Conservation (phyloP, 2,888 invertebrate species). For the Dione juno region DNA sequence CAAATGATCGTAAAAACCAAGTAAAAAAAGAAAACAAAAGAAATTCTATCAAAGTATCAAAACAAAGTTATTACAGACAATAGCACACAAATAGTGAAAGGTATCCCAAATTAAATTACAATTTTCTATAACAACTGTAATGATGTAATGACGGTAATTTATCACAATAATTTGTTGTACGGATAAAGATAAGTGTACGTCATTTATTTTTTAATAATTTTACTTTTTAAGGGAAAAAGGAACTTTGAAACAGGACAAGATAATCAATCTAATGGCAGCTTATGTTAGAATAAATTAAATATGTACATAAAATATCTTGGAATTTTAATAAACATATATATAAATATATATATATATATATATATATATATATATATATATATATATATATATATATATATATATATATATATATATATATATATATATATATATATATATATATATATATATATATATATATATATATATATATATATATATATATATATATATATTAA, state of each 20-base stretch:
- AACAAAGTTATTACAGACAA: slow-evolving; percentile 20
- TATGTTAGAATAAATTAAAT: not conserved
- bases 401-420: too few relatives aligned
- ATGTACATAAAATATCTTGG: too few relatives aligned
- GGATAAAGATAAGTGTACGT: not conserved
- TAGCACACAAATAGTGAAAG: slow-evolving; percentile 33
- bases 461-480: too few relatives aligned
- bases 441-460: too few relatives aligned
- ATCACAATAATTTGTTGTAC: slow-evolving; percentile 23
- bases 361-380: too few relatives aligned
- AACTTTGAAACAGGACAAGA: not conserved
- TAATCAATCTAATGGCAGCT: not conserved
- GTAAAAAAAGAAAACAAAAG: not conserved
- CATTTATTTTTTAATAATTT: not conserved
- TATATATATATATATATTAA: too few relatives aligned
- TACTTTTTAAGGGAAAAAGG: not conserved
- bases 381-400: too few relatives aligned
- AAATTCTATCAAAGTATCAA: not conserved
- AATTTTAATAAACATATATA: too few relatives aligned
- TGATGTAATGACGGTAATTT: slow-evolving; percentile 36
- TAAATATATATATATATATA: too few relatives aligned
- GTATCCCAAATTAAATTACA: slow-evolving; percentile 25
- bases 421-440: too few relatives aligned
- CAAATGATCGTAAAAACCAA: not conserved
- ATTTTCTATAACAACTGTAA: slow-evolving; percentile 34